Percentiles rank a stretch among this genome's conserved stretches.
Evolutionary conservation across 2,797 vertebrate genomes (phyloP).

Genomic region (Dendrocincla fuliginosa): DNA sequence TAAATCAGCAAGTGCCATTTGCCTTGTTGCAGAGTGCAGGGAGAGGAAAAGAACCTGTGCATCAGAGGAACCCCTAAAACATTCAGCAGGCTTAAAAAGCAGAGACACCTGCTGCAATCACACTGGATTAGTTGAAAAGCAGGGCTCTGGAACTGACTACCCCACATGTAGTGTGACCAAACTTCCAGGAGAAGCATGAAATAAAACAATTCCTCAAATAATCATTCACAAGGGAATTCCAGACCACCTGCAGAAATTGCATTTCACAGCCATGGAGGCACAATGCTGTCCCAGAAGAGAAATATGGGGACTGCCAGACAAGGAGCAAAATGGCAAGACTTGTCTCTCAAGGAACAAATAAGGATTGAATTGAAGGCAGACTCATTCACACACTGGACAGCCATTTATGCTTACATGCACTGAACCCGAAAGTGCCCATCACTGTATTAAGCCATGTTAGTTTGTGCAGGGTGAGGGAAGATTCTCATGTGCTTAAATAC

Average conservation of each 20-base stretch:
- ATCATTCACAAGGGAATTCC: not conserved
- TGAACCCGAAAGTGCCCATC: not conserved
- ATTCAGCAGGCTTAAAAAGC: not conserved
- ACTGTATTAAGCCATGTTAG: not conserved
- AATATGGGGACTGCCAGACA: fast-evolving
- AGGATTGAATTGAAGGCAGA: not conserved
- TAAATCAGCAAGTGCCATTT: not conserved
- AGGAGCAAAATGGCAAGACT: not conserved
- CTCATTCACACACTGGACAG: not conserved
- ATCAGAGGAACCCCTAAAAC: not conserved
- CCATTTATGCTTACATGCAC: not conserved
- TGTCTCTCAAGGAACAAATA: not conserved
- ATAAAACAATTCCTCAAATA: not conserved
- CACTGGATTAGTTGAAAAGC: not conserved
- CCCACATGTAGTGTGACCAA: not conserved
- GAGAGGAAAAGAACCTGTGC: not conserved
- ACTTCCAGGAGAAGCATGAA: not conserved
- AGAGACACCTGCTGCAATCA: not conserved
- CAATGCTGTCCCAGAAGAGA: not conserved
- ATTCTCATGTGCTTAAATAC: not conserved
- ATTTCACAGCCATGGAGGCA: not conserved
- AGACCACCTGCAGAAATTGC: not conserved
- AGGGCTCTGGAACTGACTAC: not conserved
- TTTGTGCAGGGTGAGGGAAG: not conserved
- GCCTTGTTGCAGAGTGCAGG: not conserved